Percentiles rank a stretch among this genome's conserved stretches.
These are phyloP conservation scores for Papilio demoleus DNA, from an alignment of 2,888 invertebrate genomes.

Conservation along the genomic window DNA sequence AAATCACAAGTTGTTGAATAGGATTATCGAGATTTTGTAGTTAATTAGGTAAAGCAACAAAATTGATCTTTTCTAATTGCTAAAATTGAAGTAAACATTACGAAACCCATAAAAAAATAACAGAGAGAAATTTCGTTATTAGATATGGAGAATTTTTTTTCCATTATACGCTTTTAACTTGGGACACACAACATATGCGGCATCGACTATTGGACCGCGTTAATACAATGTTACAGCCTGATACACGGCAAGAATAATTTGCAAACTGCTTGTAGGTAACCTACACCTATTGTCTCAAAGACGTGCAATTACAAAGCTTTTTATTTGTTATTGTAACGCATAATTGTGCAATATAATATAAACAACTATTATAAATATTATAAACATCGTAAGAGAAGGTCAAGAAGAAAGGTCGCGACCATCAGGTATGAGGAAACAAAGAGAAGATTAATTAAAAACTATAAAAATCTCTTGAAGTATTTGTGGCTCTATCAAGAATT, in stretches of 20 bases:
- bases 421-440: neutral
- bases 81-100: too few species aligned
- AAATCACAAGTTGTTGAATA: too few species aligned
- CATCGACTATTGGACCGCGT: conserved; percentile 64
- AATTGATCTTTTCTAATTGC: too few species aligned
- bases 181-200: conserved; percentile 48
- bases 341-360: neutral
- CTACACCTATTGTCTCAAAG: conserved; percentile 39
- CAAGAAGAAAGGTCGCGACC: neutral
- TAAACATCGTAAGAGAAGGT: neutral
- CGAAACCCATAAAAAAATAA: too few species aligned
- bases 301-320: conserved; percentile 4
- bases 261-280: conserved; percentile 32
- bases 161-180: conserved; percentile 46
- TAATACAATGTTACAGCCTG: conserved; percentile 60
- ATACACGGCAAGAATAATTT: conserved; percentile 40
- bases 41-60: too few species aligned
- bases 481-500: too few species aligned
- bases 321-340: conserved; percentile 5
- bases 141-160: neutral
- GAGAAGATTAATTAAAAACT: too few species aligned
- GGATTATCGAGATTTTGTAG: too few species aligned
- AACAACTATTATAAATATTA: neutral
- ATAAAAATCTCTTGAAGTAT: too few species aligned
- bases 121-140: too few species aligned